Conservation (phyloP, 1,140 invertebrate genomes). For the Euschistus heros region DNA sequence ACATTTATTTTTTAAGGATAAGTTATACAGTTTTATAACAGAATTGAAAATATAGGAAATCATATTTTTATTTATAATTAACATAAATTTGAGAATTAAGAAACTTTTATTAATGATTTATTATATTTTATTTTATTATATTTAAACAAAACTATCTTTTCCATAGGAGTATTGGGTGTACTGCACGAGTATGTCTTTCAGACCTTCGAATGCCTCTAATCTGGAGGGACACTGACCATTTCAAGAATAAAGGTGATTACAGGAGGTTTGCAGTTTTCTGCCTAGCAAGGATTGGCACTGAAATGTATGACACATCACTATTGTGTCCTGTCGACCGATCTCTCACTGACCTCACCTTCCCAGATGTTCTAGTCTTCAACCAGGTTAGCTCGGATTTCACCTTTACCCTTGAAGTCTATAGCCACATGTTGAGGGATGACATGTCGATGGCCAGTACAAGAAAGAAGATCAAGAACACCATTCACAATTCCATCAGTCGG, state of each 20-base stretch:
- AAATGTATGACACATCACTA: conserved; percentile 56
- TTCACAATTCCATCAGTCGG: conserved; percentile 56
- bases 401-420: conserved; percentile 54
- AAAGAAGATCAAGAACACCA: conserved; percentile 53
- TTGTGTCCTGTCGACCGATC: conserved; percentile 55
- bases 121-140: too few relatives aligned
- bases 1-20: too few relatives aligned
- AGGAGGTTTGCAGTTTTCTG: conserved; percentile 61
- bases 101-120: too few relatives aligned
- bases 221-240: conserved; percentile 62
- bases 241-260: conserved; percentile 62
- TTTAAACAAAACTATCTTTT: background rate
- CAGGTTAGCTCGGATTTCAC: conserved; percentile 53
- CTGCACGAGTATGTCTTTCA: conserved; percentile 41
- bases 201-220: conserved; percentile 59
- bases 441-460: conserved; percentile 56
- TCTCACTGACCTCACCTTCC: conserved; percentile 58
- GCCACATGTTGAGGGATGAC: conserved; percentile 55
- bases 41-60: too few relatives aligned
- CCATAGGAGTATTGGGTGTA: conserved; percentile 30
- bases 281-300: conserved; percentile 52
- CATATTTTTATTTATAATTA: too few relatives aligned
- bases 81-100: too few relatives aligned
- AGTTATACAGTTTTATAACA: too few relatives aligned
- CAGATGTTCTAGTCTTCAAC: conserved; percentile 54